Conservation (phyloP, 2,113 vertebrate species). For the Craseonycteris thonglongyai region DNA sequence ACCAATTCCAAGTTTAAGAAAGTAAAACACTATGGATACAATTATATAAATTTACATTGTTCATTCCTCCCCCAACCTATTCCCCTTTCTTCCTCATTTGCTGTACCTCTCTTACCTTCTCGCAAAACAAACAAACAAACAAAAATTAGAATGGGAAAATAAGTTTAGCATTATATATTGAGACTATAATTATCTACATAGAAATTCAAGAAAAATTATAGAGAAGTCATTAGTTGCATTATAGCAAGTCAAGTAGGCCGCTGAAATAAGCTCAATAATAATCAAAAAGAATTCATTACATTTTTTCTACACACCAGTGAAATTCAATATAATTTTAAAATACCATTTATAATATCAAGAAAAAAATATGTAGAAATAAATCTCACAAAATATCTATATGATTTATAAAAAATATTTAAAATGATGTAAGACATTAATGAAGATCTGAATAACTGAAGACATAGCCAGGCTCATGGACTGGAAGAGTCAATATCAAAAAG, state of each 20-base stretch:
- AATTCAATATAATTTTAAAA: not conserved
- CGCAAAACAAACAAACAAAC: too few relatives aligned
- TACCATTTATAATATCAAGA: not conserved
- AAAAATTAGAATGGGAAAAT: not conserved
- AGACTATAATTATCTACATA: not conserved
- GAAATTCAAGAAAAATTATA: not conserved
- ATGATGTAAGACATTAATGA: not conserved
- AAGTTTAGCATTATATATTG: not conserved
- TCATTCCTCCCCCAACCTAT: not conserved
- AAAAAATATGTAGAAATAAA: not conserved
- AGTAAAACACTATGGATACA: not conserved
- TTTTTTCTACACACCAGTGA: not conserved
- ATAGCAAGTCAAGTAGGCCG: not conserved
- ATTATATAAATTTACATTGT: not conserved
- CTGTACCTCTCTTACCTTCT: too few relatives aligned
- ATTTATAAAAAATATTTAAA: not conserved
- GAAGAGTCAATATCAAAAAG: not conserved
- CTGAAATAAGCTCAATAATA: not conserved
- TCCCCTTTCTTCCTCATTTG: not conserved
- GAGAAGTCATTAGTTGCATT: not conserved
- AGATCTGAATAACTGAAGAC: not conserved
- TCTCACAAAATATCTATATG: not conserved
- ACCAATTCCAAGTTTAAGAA: not conserved
- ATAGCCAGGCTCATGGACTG: not conserved
- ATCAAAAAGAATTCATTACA: not conserved